Conservation (phyloP, 2,888 invertebrate species). For the Dione vanillae region DNA sequence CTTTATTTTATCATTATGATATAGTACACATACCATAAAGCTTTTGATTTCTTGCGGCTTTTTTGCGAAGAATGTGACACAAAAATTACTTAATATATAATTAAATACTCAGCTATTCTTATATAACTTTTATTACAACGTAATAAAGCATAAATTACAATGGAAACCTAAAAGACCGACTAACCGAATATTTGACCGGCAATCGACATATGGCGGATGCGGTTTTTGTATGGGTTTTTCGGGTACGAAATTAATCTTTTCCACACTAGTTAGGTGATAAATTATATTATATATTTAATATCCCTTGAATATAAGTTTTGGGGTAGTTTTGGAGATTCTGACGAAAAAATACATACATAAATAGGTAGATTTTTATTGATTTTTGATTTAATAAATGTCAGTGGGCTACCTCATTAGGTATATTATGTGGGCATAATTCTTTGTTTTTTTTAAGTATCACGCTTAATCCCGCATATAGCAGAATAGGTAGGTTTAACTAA, state of each 20-base stretch:
- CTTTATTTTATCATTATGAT: no score
- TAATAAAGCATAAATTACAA: background rate
- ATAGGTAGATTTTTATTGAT: no score
- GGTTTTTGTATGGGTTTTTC: constrained; percentile 62
- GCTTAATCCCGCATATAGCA: no score
- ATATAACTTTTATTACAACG: background rate
- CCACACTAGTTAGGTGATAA: constrained; percentile 6
- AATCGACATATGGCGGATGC: constrained; percentile 64
- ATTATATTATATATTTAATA: constrained; percentile 17
- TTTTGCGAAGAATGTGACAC: constrained; percentile 8
- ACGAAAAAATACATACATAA: no score
- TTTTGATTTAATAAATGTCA: no score
- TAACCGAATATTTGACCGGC: constrained; percentile 52
- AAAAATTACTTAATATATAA: background rate
- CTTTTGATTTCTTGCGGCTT: background rate
- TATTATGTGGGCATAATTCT: no score
- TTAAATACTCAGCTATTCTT: background rate
- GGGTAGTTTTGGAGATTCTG: background rate
- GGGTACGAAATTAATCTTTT: constrained; percentile 38
- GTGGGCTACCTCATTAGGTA: no score
- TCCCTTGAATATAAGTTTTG: no score
- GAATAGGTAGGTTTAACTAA: no score
- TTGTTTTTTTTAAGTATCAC: no score
- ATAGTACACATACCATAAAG: background rate
- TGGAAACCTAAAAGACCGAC: background rate